A percentile compares a stretch with the other conserved stretches of the same genome.
phyloP scores from a whole-genome alignment of 2,888 invertebrate genomes.

The Diabrotica balteata region DNA sequence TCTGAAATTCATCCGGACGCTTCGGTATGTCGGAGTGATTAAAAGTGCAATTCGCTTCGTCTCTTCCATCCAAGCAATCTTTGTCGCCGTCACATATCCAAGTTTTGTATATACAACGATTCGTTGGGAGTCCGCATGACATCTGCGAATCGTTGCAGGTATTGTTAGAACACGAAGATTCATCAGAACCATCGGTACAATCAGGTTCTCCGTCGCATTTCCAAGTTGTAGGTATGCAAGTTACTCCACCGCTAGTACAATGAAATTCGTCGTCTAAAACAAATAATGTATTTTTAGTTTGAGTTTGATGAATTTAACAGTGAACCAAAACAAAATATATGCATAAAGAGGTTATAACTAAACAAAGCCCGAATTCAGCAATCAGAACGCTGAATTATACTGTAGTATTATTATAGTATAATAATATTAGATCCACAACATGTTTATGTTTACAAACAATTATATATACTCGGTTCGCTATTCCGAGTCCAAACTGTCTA shows the following conservation, averaged over 20 bases:
- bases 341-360: neutral
- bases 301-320: neutral
- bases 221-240: constrained; percentile 78
- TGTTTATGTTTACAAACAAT: too few relatives aligned
- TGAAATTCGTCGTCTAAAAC: constrained; percentile 64
- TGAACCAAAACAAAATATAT: neutral
- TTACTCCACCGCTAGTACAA: constrained; percentile 63
- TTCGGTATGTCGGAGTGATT: constrained; percentile 23
- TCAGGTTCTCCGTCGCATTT: constrained; percentile 85
- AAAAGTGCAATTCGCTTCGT: constrained; percentile 73
- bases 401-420: too few relatives aligned
- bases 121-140: constrained; percentile 63
- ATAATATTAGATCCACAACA: too few relatives aligned
- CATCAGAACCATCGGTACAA: constrained; percentile 80
- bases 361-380: too few relatives aligned
- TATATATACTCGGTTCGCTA: too few relatives aligned
- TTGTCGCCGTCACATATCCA: constrained; percentile 84
- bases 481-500: too few relatives aligned
- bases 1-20: constrained; percentile 27
- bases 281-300: too few relatives aligned
- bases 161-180: constrained; percentile 70
- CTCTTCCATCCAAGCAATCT: constrained; percentile 75
- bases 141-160: constrained; percentile 77
- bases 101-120: constrained; percentile 73
- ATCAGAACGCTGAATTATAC: too few relatives aligned